These are phyloP conservation scores for Liopterus haemorrhoidalis DNA, from an alignment of 2,888 invertebrate species.

Conservation along the genomic window DNA sequence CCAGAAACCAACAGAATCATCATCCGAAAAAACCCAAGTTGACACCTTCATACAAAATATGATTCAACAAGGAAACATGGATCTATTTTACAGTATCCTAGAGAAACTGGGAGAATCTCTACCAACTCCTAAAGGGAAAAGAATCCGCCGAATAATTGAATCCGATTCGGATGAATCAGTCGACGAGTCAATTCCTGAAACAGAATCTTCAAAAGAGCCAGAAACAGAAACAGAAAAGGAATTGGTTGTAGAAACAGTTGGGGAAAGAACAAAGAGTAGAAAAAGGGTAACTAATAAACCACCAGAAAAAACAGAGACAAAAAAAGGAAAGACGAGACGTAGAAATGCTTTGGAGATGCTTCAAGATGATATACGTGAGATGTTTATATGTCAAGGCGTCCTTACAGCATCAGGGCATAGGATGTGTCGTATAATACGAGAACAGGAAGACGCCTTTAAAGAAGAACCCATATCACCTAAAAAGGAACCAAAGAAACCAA, in stretches of 20 bases:
- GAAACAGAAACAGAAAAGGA: constrained; percentile 17
- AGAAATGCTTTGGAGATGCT: constrained; percentile 56
- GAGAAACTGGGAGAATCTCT: constrained; percentile 43
- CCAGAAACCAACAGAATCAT: not conserved
- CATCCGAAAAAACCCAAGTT: constrained; percentile 5
- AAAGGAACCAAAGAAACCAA: constrained; percentile 2
- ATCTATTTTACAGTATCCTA: no score
- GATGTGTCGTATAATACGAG: constrained; percentile 57
- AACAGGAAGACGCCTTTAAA: constrained; percentile 34
- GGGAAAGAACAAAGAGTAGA: constrained; percentile 28
- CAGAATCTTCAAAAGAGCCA: constrained; percentile 17
- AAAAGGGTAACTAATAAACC: constrained; percentile 22
- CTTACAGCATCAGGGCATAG: constrained; percentile 59
- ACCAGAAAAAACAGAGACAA: constrained; percentile 13
- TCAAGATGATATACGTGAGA: constrained; percentile 64
- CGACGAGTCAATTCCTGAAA: constrained; percentile 18
- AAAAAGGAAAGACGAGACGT: constrained; percentile 36
- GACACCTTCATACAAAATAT: constrained; percentile 4
- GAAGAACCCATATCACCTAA: constrained; percentile 13
- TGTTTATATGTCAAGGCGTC: constrained; percentile 61
- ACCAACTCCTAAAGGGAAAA: constrained; percentile 52
- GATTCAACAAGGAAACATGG: no score
- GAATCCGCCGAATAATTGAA: constrained; percentile 53
- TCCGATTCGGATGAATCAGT: constrained; percentile 46
- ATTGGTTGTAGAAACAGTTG: constrained; percentile 22